Conservation (phyloP, 2,113 vertebrate species). For the Gallinago media region DNA sequence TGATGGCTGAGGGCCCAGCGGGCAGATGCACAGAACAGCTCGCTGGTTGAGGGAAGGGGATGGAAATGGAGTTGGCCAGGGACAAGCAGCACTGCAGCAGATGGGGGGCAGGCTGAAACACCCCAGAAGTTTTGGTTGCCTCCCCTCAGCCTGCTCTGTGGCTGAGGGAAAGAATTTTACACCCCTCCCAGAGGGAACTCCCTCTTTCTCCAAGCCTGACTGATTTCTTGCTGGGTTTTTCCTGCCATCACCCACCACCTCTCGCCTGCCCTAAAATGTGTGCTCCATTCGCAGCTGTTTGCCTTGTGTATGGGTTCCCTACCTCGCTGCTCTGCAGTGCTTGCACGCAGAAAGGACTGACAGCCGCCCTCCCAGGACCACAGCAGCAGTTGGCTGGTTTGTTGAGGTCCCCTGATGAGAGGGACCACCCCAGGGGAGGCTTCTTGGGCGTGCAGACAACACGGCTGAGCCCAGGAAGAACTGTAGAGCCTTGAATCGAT, state of each 20-base stretch:
- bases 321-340: rapidly evolving
- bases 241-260: neutral
- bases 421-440: no score
- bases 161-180: neutral
- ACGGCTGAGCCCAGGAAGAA: neutral
- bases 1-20: neutral
- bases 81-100: neutral
- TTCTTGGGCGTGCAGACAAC: neutral
- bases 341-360: neutral
- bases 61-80: rapidly evolving
- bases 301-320: rapidly evolving
- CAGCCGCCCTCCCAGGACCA: rapidly evolving
- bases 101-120: no score
- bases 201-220: neutral
- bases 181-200: neutral
- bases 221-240: neutral
- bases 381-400: neutral
- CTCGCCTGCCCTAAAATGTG: neutral
- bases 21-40: neutral
- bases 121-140: neutral
- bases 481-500: neutral
- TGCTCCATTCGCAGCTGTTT: neutral
- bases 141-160: neutral
- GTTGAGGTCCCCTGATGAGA: neutral
- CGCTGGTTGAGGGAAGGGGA: rapidly evolving